Evolutionary conservation across 2,797 vertebrate genomes (phyloP).

Genomic region (Fringilla coelebs): DNA sequence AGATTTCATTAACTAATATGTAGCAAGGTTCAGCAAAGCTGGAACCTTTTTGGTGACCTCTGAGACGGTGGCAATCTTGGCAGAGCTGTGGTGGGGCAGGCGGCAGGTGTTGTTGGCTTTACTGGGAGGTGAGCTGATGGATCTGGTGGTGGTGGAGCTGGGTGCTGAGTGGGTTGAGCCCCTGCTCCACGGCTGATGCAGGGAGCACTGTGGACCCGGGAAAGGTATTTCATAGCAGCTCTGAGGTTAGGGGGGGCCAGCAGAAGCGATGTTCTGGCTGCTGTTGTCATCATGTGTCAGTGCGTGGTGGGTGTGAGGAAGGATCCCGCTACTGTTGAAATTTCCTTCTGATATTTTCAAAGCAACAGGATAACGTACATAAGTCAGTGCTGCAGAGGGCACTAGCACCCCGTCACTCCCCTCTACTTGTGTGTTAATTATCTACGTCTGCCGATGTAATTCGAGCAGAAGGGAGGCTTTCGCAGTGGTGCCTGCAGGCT

Average conservation of each 20-base stretch:
- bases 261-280: neutral
- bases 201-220: rapidly evolving
- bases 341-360: neutral
- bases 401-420: rapidly evolving
- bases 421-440: neutral
- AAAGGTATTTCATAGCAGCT: neutral
- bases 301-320: neutral
- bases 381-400: neutral
- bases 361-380: rapidly evolving
- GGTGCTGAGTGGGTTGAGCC: neutral
- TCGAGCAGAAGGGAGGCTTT: neutral
- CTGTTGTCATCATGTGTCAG: rapidly evolving
- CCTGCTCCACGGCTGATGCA: rapidly evolving
- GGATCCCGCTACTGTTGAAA: rapidly evolving
- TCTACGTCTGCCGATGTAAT: rapidly evolving
- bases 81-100: rapidly evolving
- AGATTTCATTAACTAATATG: neutral
- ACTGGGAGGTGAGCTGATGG: rapidly evolving
- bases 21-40: neutral
- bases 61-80: neutral
- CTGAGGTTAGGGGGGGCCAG: neutral
- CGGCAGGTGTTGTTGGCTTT: neutral
- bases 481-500: rapidly evolving
- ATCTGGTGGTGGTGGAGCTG: neutral
- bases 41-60: neutral